These are phyloP conservation scores for Galerucella pusilla DNA, from an alignment of 2,888 invertebrate genomes.

Conservation along the genomic window DNA sequence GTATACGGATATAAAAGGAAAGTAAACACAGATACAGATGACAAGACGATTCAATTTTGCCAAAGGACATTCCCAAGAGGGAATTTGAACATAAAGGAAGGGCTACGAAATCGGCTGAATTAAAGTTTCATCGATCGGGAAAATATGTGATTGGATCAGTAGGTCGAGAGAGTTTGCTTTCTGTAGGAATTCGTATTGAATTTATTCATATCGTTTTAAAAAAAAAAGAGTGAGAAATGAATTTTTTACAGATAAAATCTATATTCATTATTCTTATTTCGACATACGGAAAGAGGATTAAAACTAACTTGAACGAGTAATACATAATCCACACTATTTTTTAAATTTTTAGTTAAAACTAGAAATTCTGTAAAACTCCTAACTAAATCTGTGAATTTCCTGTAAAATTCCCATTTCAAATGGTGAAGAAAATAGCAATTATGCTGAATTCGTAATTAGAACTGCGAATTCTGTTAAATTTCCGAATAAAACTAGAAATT, in stretches of 20 bases:
- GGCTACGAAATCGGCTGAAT: slow-evolving; percentile 24
- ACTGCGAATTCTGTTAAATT: too few species aligned
- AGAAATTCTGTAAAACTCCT: too few species aligned
- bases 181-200: slow-evolving; percentile 15
- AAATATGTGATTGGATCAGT: slow-evolving; percentile 24
- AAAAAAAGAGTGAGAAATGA: background rate
- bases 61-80: slow-evolving; percentile 21
- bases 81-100: slow-evolving; percentile 27
- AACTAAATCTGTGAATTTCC: too few species aligned
- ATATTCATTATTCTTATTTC: background rate
- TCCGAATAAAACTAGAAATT: too few species aligned
- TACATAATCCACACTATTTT: too few species aligned
- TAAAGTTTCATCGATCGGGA: slow-evolving; percentile 30
- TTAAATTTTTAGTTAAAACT: too few species aligned
- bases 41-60: slow-evolving; percentile 32
- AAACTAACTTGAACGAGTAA: too few species aligned
- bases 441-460: too few species aligned
- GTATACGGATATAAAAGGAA: slow-evolving; percentile 21
- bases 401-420: too few species aligned
- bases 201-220: slow-evolving; percentile 4
- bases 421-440: too few species aligned
- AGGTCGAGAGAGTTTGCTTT: slow-evolving; percentile 20
- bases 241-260: background rate
- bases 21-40: slow-evolving; percentile 28
- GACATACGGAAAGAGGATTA: too few species aligned